Evolutionary conservation across 2,113 vertebrate genomes (phyloP), one percentile per base, ranked within the genome.

Genomic region (Equus quagga): DNA sequence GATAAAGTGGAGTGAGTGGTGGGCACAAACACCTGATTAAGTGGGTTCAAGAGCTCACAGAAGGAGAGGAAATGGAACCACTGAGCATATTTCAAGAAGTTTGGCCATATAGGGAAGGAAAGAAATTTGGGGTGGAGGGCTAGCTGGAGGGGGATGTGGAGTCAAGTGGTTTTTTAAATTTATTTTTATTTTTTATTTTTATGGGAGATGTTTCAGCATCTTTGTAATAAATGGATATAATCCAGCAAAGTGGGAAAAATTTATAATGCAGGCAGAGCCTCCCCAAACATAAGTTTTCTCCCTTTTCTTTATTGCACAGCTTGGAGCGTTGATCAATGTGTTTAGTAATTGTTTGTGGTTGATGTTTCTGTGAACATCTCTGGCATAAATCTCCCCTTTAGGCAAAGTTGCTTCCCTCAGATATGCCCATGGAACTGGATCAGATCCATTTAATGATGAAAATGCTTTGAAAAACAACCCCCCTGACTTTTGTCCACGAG

Each of bases 341-440:
- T 70, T 95, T 60, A 76, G 96, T 97, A 96, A 96, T 97, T 96
- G 96, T 95, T 93, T 86, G 94, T 92, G 76, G 87, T 87, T 95
- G 96, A 92, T 84, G 95, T 89, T 89, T 87, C 87, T 72, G 69
- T 73, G 96, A 80, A 60, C 44, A 64, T 95, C 87, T 97, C 96
- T 94, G 95, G 95, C 84, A 73, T 96, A 96, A 94, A 95, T 97
- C 96, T 97, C 67, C 90, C 97, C 97, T 96, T 92, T 94, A 97
- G 95, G 96, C 98, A 88, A 97, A 95, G 70, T 72, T 69, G 92
- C 95, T 96, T 96, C 89, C 62, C 94, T 97, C 94, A 92, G 67
- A 88, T 95, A 90, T 88, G 97, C 90, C 96, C 76, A 64, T 46
- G 54, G 82, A 97, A 80, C 80, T 80, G 93, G 84, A 94, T 72